These are phyloP conservation scores for Dryoscopus gambensis DNA, from an alignment of 2,113 vertebrate species.

Conservation along the genomic window DNA sequence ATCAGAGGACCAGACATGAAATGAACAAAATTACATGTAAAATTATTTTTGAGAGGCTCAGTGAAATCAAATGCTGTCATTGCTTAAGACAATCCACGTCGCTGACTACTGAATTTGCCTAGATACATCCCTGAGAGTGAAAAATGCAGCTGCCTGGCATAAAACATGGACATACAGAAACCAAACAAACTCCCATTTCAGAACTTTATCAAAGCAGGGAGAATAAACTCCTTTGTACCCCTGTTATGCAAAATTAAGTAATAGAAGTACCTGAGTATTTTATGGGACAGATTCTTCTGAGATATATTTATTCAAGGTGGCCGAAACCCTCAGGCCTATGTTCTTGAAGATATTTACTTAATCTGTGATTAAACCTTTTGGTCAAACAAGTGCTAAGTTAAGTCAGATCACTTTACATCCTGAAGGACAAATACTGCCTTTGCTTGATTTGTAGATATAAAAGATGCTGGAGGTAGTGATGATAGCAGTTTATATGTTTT, in stretches of 20 bases:
- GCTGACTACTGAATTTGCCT: neutral
- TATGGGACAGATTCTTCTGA: neutral
- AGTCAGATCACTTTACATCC: neutral
- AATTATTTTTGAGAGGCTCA: neutral
- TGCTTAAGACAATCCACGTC: neutral
- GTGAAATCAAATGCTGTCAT: neutral
- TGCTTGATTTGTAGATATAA: neutral
- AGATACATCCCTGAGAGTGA: neutral
- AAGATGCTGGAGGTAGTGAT: neutral
- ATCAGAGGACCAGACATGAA: neutral
- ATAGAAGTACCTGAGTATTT: neutral
- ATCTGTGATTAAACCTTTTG: neutral
- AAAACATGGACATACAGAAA: neutral
- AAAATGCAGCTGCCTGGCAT: neutral
- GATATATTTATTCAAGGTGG: neutral
- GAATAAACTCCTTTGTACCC: neutral
- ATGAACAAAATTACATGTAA: neutral
- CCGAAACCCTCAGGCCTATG: neutral
- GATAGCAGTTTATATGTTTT: neutral
- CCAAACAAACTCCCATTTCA: neutral
- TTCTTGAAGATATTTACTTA: neutral
- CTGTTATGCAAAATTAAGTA: neutral
- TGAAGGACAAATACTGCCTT: neutral
- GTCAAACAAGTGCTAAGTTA: neutral
- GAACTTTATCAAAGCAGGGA: neutral